Conservation (phyloP, 2,888 invertebrate genomes). For the Podabrus alpinus region DNA sequence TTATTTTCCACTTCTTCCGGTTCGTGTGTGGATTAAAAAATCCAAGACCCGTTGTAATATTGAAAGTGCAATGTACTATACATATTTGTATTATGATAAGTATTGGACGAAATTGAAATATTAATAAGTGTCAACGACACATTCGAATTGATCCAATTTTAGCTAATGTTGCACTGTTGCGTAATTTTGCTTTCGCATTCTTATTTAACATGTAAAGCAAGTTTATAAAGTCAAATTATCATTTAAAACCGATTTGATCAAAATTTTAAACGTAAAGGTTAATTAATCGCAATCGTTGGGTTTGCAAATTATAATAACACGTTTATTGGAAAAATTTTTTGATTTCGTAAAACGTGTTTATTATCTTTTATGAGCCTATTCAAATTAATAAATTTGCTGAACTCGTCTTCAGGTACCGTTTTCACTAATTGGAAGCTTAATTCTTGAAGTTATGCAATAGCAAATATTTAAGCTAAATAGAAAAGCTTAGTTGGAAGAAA, state of each 20-base stretch:
- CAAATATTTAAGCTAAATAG: background rate
- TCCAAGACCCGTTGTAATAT: slow-evolving; percentile 18
- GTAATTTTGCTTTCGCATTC: background rate
- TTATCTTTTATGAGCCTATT: background rate
- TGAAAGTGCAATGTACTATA: slow-evolving; percentile 21
- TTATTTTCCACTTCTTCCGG: slow-evolving; percentile 17
- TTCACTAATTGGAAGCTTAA: background rate
- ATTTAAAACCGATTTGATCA: background rate
- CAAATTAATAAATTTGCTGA: background rate
- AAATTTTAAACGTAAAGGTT: background rate
- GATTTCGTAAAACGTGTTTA: background rate
- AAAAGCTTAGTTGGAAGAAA: background rate
- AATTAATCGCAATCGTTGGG: background rate
- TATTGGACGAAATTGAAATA: background rate
- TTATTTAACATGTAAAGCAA: background rate
- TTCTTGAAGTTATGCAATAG: background rate
- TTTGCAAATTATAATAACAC: background rate
- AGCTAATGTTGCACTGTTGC: background rate
- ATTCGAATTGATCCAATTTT: background rate
- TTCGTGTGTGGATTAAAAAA: slow-evolving; percentile 19
- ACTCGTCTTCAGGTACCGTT: background rate
- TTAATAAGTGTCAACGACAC: background rate
- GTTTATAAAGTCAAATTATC: background rate
- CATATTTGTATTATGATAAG: background rate
- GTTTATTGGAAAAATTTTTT: background rate